These are phyloP conservation scores for Physeter macrocephalus DNA, from an alignment of 2,113 vertebrate species.

Conservation along the genomic window DNA sequence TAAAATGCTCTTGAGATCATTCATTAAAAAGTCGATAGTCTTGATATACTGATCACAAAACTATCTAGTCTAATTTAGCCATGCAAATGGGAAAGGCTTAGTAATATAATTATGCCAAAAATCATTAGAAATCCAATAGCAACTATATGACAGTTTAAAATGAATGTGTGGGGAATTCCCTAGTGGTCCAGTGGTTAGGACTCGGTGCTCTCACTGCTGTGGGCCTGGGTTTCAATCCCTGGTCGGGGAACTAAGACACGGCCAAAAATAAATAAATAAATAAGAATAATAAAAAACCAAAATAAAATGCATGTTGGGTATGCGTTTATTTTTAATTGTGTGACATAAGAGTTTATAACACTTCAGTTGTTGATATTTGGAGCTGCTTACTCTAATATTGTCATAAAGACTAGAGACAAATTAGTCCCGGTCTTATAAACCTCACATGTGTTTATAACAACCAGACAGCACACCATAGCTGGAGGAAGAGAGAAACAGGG, in stretches of 20 bases:
- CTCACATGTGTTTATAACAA: conserved; percentile 13
- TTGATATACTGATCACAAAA: neutral
- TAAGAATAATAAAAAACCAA: no score
- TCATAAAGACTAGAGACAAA: conserved; percentile 13
- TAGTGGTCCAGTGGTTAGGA: no score
- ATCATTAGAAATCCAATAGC: neutral
- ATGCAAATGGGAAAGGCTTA: neutral
- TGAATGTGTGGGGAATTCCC: neutral
- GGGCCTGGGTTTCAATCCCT: no score
- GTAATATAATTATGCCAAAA: neutral
- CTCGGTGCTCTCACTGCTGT: no score
- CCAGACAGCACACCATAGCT: neutral
- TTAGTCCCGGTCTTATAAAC: neutral
- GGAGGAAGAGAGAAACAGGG: neutral
- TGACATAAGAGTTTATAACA: neutral
- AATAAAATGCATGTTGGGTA: neutral
- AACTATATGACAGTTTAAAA: neutral
- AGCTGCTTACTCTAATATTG: neutral
- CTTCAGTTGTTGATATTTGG: neutral
- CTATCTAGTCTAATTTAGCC: neutral
- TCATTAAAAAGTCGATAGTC: neutral
- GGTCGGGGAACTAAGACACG: no score
- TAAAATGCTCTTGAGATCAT: neutral
- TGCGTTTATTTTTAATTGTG: neutral
- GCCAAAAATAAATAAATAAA: no score